Evolutionary conservation across 2,888 invertebrate genomes (phyloP).

Genomic region (Acrobasis repandana): DNA sequence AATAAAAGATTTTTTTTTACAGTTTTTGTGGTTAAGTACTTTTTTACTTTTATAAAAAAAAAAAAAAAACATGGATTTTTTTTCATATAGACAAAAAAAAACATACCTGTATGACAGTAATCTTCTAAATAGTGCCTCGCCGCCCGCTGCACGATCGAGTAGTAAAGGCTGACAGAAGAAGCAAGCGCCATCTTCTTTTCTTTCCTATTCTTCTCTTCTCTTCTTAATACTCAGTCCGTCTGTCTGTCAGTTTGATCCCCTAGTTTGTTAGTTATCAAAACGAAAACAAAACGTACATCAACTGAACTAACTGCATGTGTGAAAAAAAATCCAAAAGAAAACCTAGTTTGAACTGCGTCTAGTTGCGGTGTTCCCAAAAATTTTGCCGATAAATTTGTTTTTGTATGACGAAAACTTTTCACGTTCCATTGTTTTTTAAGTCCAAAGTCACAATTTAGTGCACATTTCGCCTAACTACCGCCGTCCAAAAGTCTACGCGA

Average conservation of each 20-base stretch:
- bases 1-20: too few relatives aligned
- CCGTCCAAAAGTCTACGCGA: constrained; percentile 80
- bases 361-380: constrained; percentile 62
- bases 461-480: constrained; percentile 72
- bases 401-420: constrained; percentile 55
- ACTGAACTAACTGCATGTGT: constrained; percentile 63
- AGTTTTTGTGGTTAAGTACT: too few relatives aligned
- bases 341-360: constrained; percentile 78
- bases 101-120: constrained; percentile 85
- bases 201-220: constrained; percentile 48
- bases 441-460: constrained; percentile 79
- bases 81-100: not conserved
- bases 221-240: constrained; percentile 43
- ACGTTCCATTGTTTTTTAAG: constrained; percentile 64
- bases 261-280: constrained; percentile 63
- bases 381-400: constrained; percentile 62
- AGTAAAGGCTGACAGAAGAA: constrained; percentile 87
- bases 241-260: constrained; percentile 51
- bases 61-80: not conserved
- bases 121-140: constrained; percentile 86
- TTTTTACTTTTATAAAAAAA: too few relatives aligned
- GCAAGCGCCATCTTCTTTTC: constrained; percentile 81
- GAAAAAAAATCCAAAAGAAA: constrained; percentile 51
- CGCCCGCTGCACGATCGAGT: constrained; percentile 86
- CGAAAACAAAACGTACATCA: constrained; percentile 62